Evolutionary conservation across 2,113 vertebrate genomes (phyloP).

Genomic region (Tyto alba): DNA sequence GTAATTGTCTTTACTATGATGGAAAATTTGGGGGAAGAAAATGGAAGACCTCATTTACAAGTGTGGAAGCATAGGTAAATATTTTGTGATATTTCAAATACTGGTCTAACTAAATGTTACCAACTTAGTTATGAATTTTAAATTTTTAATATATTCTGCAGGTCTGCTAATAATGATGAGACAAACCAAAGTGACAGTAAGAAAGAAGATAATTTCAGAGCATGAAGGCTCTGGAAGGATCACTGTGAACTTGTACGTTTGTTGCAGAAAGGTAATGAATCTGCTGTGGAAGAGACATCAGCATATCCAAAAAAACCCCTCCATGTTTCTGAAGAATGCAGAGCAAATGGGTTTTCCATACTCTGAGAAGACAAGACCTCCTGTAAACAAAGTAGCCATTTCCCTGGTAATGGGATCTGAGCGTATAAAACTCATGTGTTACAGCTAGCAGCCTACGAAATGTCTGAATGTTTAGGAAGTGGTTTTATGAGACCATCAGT

Average conservation of each 20-base stretch:
- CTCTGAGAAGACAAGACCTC: neutral
- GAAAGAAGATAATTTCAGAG: slow-evolving; percentile 45
- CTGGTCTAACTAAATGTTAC: neutral
- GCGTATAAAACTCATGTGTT: neutral
- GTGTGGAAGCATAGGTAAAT: slow-evolving; percentile 28
- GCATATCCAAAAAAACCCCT: neutral
- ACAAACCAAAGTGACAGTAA: slow-evolving; percentile 21
- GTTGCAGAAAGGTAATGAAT: slow-evolving; percentile 48
- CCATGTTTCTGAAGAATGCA: neutral
- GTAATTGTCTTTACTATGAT: neutral
- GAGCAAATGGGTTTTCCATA: neutral
- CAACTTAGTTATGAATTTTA: neutral
- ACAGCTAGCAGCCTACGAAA: neutral
- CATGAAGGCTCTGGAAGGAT: slow-evolving; percentile 47
- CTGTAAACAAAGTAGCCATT: neutral
- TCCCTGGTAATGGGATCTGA: neutral
- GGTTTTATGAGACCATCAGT: neutral
- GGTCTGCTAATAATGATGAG: slow-evolving; percentile 20
- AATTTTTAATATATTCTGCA: slow-evolving; percentile 42
- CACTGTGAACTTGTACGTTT: slow-evolving; percentile 11
- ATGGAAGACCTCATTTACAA: neutral
- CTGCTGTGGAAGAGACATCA: slow-evolving; percentile 4
- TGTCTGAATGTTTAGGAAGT: neutral
- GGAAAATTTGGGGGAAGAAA: slow-evolving; percentile 15
- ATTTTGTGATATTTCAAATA: neutral